Percentiles rank a stretch among this genome's conserved stretches.
phyloP scores from a whole-genome alignment of 2,888 invertebrate genomes.

The Ephialtes manifestator region DNA sequence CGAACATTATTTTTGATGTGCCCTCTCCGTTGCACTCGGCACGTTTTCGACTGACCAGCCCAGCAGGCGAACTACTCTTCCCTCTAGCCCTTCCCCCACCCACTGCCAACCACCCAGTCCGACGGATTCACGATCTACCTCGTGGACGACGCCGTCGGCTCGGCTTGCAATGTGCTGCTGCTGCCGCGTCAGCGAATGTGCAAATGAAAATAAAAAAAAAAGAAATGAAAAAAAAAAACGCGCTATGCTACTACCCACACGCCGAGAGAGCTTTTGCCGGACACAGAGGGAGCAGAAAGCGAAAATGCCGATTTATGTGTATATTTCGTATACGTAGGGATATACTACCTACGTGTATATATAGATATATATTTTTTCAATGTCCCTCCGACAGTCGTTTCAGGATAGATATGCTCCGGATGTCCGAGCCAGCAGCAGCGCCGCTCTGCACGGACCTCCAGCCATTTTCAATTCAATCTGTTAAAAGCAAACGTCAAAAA shows the following conservation, averaged over 20 bases:
- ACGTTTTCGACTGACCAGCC: slow-evolving; percentile 40
- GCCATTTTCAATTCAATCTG: slow-evolving; percentile 85
- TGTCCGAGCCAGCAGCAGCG: slow-evolving; percentile 79
- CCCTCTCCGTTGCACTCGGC: slow-evolving; percentile 5
- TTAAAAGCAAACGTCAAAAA: slow-evolving; percentile 85
- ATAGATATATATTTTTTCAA: slow-evolving; percentile 65
- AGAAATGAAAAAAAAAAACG: slow-evolving; percentile 71
- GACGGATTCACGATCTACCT: slow-evolving; percentile 58
- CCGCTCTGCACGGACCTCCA: slow-evolving; percentile 44
- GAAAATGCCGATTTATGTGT: slow-evolving; percentile 63
- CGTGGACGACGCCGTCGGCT: slow-evolving; percentile 53
- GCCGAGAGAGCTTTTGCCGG: slow-evolving; percentile 50
- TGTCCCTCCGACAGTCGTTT: slow-evolving; percentile 77
- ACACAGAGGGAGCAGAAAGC: slow-evolving; percentile 51
- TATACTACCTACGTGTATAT: slow-evolving; percentile 51
- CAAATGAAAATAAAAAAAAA: slow-evolving; percentile 77
- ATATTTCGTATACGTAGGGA: slow-evolving; percentile 59
- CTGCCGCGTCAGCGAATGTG: slow-evolving; percentile 83
- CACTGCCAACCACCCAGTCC: neutral
- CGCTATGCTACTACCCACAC: slow-evolving; percentile 55
- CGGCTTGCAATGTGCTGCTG: slow-evolving; percentile 78
- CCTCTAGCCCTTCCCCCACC: neutral
- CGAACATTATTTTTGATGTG: slow-evolving; percentile 39
- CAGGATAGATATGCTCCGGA: slow-evolving; percentile 81
- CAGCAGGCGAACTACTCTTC: slow-evolving; percentile 27